Conservation (phyloP, 1,140 invertebrate genomes). For the Holotrichia oblita region DNA sequence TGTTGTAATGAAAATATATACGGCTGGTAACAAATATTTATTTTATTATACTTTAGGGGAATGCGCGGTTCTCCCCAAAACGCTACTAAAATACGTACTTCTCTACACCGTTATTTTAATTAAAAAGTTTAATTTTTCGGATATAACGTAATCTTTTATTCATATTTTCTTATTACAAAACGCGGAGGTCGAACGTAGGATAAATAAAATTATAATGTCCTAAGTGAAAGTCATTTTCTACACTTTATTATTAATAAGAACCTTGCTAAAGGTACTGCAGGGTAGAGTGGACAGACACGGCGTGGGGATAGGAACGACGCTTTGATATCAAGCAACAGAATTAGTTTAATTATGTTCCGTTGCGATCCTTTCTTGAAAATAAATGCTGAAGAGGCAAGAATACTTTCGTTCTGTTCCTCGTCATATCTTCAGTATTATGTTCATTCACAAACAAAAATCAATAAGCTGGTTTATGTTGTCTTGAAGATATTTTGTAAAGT, state of each 20-base stretch:
- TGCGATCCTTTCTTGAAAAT: neutral
- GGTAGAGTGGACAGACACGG: neutral
- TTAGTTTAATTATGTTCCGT: conserved; percentile 1
- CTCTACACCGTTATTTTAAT: neutral
- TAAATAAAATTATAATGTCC: conserved; percentile 21
- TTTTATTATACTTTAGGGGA: neutral
- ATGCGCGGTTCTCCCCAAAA: neutral
- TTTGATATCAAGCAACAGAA: neutral
- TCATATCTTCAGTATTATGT: too few species aligned
- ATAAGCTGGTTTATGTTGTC: too few species aligned
- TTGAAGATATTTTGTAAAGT: too few species aligned
- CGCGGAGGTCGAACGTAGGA: neutral
- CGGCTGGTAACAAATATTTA: neutral
- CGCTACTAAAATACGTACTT: neutral
- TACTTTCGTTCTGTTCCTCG: too few species aligned
- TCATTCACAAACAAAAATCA: too few species aligned
- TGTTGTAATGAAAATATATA: neutral
- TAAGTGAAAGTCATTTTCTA: neutral
- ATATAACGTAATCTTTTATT: conserved; percentile 14
- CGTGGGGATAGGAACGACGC: neutral
- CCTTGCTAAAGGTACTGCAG: neutral
- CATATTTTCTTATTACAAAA: conserved; percentile 12
- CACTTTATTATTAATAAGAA: conserved; percentile 14
- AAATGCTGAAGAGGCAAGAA: neutral
- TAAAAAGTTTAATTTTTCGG: conserved; percentile 8